phyloP scores from a whole-genome alignment of 1,140 invertebrate species.

The Metopolophium dirhodum region DNA sequence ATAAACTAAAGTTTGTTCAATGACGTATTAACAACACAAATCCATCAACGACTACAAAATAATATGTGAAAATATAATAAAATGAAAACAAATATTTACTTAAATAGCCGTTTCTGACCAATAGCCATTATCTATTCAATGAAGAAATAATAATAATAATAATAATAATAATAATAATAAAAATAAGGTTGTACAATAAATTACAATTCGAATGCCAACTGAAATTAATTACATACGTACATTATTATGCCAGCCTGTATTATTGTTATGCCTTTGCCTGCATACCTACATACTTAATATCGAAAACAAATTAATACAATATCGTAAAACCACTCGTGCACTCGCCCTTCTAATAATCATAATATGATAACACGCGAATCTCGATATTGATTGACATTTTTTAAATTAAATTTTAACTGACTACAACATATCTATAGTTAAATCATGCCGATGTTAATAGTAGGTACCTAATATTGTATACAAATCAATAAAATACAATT shows the following conservation, averaged over 20 bases:
- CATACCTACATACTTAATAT: too few relatives aligned
- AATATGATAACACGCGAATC: background rate
- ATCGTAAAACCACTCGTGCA: background rate
- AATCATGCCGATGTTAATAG: background rate
- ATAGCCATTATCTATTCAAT: background rate
- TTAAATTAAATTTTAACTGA: background rate
- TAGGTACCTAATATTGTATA: background rate
- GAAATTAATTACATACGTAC: background rate
- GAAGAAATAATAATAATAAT: background rate
- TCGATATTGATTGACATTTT: background rate
- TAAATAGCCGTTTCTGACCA: background rate
- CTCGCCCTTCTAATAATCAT: background rate
- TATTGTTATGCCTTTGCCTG: too few relatives aligned
- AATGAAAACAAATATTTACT: background rate
- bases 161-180: too few relatives aligned
- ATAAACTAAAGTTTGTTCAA: background rate
- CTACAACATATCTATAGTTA: too few relatives aligned
- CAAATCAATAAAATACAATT: background rate
- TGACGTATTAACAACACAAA: background rate
- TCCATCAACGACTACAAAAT: background rate
- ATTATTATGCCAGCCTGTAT: background rate
- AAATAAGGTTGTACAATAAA: background rate
- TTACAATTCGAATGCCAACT: too few relatives aligned
- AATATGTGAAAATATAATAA: too few relatives aligned
- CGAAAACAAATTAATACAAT: background rate